A percentile compares a stretch with the other conserved stretches of the same genome.
phyloP scores from a whole-genome alignment of 2,113 vertebrate genomes.

The Lampris megalopsis region DNA sequence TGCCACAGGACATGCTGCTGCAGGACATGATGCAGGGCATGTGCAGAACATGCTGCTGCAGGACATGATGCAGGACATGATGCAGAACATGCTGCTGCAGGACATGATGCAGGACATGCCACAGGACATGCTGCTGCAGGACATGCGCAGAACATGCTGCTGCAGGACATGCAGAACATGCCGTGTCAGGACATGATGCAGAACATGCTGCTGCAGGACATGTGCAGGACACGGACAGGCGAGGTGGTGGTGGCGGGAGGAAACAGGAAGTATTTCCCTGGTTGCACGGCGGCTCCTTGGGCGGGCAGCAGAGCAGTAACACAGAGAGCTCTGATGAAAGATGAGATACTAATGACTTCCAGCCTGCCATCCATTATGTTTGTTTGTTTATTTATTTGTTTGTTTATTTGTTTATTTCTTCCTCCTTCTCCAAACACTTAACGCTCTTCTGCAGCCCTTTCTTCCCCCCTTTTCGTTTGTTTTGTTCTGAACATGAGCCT shows the following conservation, averaged over 20 bases:
- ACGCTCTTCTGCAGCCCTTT: constrained; percentile 39
- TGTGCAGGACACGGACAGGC: too few species aligned
- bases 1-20: too few species aligned
- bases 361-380: constrained; percentile 40
- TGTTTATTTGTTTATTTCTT: neutral
- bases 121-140: too few species aligned
- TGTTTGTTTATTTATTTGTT: constrained; percentile 1
- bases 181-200: too few species aligned
- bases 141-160: neutral
- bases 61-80: too few species aligned
- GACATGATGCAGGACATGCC: too few species aligned
- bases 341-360: constrained; percentile 60
- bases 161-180: neutral
- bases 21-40: too few species aligned
- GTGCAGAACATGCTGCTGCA: too few species aligned
- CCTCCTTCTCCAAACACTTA: neutral
- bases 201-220: too few species aligned
- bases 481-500: neutral
- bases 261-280: constrained; percentile 23
- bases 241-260: neutral
- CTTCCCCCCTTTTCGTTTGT: neutral
- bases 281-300: constrained; percentile 40
- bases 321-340: constrained; percentile 48
- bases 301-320: constrained; percentile 36
- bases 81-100: too few species aligned